phyloP scores from a whole-genome alignment of 92 coral and sea anemone species.

The Paramuricea clavata region DNA sequence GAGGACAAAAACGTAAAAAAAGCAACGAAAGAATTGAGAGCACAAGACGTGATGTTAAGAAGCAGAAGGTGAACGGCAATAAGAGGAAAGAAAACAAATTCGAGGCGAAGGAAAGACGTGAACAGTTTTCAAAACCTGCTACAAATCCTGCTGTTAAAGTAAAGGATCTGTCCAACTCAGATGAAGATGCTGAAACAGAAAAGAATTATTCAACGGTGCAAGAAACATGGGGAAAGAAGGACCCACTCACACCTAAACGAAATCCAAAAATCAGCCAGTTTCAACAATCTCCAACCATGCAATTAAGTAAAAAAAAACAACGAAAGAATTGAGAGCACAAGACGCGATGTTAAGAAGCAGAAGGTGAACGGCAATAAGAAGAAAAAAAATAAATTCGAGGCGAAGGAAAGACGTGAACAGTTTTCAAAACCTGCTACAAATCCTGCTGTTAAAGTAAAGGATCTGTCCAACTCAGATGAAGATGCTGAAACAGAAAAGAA shows the following conservation, averaged over 20 bases:
- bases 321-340: no score
- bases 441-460: not conserved
- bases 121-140: not conserved
- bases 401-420: no score
- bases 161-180: not conserved
- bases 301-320: not conserved
- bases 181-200: not conserved
- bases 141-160: not conserved
- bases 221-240: slow-evolving; percentile 27
- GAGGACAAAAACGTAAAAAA: no score
- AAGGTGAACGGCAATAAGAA: not conserved
- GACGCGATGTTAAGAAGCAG: not conserved
- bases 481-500: not conserved
- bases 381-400: no score
- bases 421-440: no score
- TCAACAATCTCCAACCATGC: slow-evolving; percentile 12
- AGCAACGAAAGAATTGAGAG: not conserved
- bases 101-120: not conserved
- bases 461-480: not conserved
- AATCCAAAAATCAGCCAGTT: not conserved
- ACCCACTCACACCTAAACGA: not conserved
- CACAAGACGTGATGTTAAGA: not conserved
- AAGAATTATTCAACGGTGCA: not conserved
- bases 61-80: not conserved
- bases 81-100: no score